Percentiles rank a stretch among this genome's conserved stretches.
These are phyloP conservation scores for Anthoscopus minutus DNA, from an alignment of 2,113 vertebrate species.

Conservation along the genomic window DNA sequence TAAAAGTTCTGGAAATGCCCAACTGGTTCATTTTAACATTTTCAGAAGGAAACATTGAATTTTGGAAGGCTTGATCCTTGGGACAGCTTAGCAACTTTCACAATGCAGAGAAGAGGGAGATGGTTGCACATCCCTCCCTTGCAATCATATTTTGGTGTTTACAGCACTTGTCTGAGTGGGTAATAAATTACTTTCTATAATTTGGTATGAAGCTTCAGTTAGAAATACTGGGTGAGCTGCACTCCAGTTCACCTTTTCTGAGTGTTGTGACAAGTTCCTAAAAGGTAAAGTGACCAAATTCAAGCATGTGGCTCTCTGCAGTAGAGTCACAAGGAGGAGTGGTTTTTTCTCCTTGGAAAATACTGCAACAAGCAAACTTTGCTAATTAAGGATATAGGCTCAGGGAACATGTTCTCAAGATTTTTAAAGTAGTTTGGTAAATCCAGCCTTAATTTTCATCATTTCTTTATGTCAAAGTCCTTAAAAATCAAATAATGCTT, in stretches of 20 bases:
- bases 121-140: not conserved
- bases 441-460: not conserved
- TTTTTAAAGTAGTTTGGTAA: not conserved
- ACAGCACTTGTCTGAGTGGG: not conserved
- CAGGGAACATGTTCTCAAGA: not conserved
- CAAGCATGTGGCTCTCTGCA: not conserved
- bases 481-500: not conserved
- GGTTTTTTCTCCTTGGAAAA: not conserved
- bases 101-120: not conserved
- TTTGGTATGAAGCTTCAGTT: not conserved
- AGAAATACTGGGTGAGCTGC: not conserved
- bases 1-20: not conserved
- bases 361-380: not conserved
- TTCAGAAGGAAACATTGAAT: conserved; percentile 28
- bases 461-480: not conserved
- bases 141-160: not conserved
- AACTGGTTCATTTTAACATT: not conserved
- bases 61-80: not conserved
- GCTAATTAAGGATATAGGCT: not conserved
- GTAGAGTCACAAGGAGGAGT: not conserved
- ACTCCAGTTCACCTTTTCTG: not conserved
- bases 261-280: not conserved
- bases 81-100: not conserved
- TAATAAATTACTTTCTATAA: not conserved
- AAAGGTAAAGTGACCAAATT: not conserved